Evolutionary conservation across 2,888 invertebrate species (phyloP).

Genomic region (Stenoptilia bipunctidactyla): DNA sequence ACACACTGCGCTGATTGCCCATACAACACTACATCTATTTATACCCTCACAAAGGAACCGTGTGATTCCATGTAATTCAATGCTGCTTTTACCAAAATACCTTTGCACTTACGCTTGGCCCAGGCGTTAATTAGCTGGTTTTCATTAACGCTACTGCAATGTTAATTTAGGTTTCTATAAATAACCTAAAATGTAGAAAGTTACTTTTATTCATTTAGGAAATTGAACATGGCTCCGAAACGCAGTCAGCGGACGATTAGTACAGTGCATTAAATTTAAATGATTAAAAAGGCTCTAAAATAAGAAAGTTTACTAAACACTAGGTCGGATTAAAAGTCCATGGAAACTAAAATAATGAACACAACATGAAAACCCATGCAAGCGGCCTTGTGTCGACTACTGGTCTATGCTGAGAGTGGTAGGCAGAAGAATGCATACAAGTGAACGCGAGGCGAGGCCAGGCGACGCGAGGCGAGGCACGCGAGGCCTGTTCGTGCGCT

Average conservation of each 20-base stretch:
- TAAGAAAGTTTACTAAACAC: not conserved
- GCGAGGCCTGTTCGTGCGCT: conserved; percentile 18
- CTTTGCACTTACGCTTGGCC: no score
- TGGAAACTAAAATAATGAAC: conserved; percentile 16
- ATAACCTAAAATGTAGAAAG: no score
- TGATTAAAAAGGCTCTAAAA: not conserved
- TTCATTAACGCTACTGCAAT: no score
- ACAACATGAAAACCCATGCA: conserved; percentile 50
- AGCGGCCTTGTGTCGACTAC: conserved; percentile 24
- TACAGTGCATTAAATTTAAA: not conserved
- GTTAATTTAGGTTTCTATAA: no score
- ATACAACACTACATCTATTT: no score
- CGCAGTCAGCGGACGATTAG: no score
- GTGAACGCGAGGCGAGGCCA: conserved; percentile 37
- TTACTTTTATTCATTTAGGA: no score
- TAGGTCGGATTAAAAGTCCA: not conserved
- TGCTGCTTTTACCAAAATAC: no score
- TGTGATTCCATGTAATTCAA: no score
- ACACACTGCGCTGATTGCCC: not conserved
- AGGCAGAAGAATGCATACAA: conserved; percentile 8
- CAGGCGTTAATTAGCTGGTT: no score
- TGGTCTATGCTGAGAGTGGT: not conserved
- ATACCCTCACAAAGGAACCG: no score
- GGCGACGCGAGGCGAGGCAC: conserved; percentile 39
- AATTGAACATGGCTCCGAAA: no score